phyloP scores from a whole-genome alignment of 2,113 vertebrate genomes.

The Hemicordylus capensis region DNA sequence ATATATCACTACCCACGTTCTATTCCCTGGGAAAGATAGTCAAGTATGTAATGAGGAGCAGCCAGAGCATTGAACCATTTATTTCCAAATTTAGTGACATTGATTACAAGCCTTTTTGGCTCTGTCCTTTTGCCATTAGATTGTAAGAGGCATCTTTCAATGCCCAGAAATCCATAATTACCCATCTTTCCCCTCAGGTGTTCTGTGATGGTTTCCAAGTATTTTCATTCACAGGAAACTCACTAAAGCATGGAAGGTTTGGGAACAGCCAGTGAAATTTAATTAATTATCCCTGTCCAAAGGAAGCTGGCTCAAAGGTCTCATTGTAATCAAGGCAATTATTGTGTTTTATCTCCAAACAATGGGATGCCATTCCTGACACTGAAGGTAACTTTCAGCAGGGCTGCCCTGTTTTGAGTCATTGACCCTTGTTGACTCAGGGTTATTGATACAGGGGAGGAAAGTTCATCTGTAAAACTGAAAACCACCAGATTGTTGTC shows the following conservation, averaged over 20 bases:
- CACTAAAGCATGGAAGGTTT: constrained; percentile 59
- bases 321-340: constrained; percentile 74
- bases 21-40: constrained; percentile 52
- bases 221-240: constrained; percentile 54
- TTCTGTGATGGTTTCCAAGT: constrained; percentile 47
- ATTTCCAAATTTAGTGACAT: constrained; percentile 17
- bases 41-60: constrained; percentile 34
- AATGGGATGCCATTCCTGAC: constrained; percentile 44
- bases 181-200: constrained; percentile 46
- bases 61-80: constrained; percentile 38
- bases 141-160: constrained; percentile 44
- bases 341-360: constrained; percentile 71
- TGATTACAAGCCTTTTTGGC: constrained; percentile 42
- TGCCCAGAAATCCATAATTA: constrained; percentile 50
- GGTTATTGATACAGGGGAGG: constrained; percentile 5
- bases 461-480: constrained; percentile 44
- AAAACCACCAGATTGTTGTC: constrained; percentile 58
- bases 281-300: constrained; percentile 72
- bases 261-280: constrained; percentile 56
- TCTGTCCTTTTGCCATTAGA: constrained; percentile 47
- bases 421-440: neutral
- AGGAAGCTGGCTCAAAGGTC: constrained; percentile 71
- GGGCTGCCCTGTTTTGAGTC: constrained; percentile 31
- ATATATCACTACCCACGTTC: constrained; percentile 52
- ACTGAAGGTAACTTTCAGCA: constrained; percentile 41